Conservation (phyloP, 2,113 vertebrate genomes). For the Austrofundulus limnaeus region DNA sequence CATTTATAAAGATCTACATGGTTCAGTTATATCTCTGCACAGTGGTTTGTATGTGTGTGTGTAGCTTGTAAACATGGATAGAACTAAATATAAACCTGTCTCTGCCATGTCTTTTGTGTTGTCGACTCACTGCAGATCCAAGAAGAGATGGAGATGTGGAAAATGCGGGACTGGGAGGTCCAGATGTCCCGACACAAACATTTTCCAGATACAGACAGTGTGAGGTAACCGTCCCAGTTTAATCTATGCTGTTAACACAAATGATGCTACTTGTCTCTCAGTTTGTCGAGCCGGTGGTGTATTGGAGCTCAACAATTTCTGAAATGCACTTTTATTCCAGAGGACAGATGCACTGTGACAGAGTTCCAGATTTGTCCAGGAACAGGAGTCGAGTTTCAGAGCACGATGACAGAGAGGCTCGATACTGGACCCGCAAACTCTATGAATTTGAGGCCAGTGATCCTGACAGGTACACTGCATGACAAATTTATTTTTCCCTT, state of each 20-base stretch:
- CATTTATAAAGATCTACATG: too few species aligned
- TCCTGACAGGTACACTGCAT: conserved; percentile 85
- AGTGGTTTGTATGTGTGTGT: too few species aligned
- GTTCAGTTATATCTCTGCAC: too few species aligned
- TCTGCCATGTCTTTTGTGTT: conserved; percentile 9
- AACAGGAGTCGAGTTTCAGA: conserved; percentile 73
- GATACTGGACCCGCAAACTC: conserved; percentile 91
- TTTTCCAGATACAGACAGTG: conserved; percentile 49
- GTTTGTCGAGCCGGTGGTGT: conserved; percentile 11
- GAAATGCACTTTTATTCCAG: conserved; percentile 58
- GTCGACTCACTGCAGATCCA: conserved; percentile 84
- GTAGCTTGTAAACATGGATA: not conserved
- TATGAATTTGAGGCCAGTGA: conserved; percentile 92
- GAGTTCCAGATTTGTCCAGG: conserved; percentile 80
- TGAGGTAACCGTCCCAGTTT: conserved; percentile 46
- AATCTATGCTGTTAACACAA: conserved; percentile 21
- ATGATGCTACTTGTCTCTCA: not conserved
- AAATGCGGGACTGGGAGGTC: conserved; percentile 88
- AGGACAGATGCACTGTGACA: conserved; percentile 91
- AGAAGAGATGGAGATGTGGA: conserved; percentile 98
- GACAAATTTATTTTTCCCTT: not conserved
- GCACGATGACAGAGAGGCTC: conserved; percentile 84
- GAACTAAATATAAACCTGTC: not conserved
- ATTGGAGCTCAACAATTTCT: conserved; percentile 7
- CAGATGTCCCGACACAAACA: conserved; percentile 79